Conservation (phyloP, 1,140 invertebrate species). For the Drosophila rufa region DNA sequence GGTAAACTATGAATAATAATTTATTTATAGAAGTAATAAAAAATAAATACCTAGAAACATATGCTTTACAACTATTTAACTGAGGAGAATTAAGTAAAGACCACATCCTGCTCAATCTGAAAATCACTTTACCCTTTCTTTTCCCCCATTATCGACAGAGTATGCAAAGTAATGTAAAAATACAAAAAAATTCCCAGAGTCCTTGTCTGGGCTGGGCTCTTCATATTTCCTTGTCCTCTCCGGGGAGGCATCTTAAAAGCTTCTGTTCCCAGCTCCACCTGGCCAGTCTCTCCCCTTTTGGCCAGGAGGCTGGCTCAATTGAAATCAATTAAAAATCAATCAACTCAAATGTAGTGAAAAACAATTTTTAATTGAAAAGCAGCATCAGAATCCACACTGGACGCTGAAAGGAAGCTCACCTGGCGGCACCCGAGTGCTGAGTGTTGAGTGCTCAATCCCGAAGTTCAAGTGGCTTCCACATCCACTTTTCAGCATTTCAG, state of each 20-base stretch:
- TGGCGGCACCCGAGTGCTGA: conserved; percentile 41
- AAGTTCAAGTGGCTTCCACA: conserved; percentile 69
- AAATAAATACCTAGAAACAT: not conserved
- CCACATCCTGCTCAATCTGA: not conserved
- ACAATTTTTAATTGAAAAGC: conserved; percentile 82
- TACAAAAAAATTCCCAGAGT: conserved; percentile 3
- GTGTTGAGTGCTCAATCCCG: conserved; percentile 49
- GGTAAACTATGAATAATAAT: no score
- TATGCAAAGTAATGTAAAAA: conserved; percentile 29
- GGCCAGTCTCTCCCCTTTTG: not conserved
- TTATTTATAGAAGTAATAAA: no score
- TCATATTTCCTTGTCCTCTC: conserved; percentile 45
- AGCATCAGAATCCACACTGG: conserved; percentile 41
- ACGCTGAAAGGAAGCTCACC: conserved; percentile 20
- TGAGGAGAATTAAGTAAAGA: not conserved
- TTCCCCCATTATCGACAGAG: not conserved
- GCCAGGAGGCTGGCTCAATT: conserved; percentile 61
- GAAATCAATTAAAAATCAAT: conserved; percentile 84
- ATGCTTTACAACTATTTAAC: no score
- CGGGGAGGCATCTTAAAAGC: conserved; percentile 52
- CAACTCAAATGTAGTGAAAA: conserved; percentile 83
- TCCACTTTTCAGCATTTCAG: not conserved
- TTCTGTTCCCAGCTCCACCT: conserved; percentile 30
- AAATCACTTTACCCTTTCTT: not conserved
- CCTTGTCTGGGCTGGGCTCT: not conserved